Evolutionary conservation across 2,797 vertebrate species (phyloP), one percentile per base, ranked within the genome.

Genomic region (Myotis planiceps): DNA sequence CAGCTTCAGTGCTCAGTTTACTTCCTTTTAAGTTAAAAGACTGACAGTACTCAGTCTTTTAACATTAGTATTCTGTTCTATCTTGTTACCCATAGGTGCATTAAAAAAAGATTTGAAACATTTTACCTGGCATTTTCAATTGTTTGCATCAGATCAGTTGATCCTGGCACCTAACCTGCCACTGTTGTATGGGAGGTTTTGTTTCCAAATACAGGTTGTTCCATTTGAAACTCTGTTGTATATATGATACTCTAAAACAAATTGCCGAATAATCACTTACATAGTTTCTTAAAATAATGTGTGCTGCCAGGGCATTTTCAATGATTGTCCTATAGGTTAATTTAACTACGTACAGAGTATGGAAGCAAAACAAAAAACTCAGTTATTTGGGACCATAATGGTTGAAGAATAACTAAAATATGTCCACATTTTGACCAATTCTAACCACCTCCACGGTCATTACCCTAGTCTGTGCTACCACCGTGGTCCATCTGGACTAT

Each of bases 241-340:
- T 75, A 42, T 15, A 60, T n/a, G 63, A 95, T 95, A 88, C 88
- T 76, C 71, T 93, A 83, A 85, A 88, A 91, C 82, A 96, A 90
- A 97, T 68, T 88, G 75, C 39, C 49, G 5, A 90, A 51, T 90
- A 97, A 94, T 96, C 66, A 51, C 68, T 96, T 89, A 82, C 66
- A 90, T 0, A 19, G 25, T 89, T 97, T 94, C 88, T 92, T 95
- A 95, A 97, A 92, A 93, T 87, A 95, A 96, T 81, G 23, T 68
- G 68, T 87, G n/a, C 47, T 92, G 86, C 84, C 63, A 94, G 86
- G 81, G 63, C 66, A 95, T 89, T 97, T 95, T 88, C 95, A 80
- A 45, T 84, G 21, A 93, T 90, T 95, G 95, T 88, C 94, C 96
- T 90, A 96, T 29, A 81, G 85, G 71, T 79, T 96, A 96, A 97